phyloP scores from a whole-genome alignment of 1,140 invertebrate genomes.

The Diachasmimorpha longicaudata region DNA sequence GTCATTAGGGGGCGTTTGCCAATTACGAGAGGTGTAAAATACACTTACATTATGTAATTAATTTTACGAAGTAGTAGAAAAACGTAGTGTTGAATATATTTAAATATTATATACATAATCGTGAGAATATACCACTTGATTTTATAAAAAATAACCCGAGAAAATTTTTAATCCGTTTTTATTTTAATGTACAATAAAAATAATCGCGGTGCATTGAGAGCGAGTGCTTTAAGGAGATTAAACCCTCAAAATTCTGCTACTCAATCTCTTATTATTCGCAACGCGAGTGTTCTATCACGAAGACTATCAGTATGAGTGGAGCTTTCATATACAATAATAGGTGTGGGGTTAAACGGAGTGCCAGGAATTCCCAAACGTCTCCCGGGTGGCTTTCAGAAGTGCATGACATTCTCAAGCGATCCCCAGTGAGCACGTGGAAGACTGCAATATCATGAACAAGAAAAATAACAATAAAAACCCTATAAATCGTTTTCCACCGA shows the following conservation, averaged over 20 bases:
- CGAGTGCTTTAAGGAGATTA: not conserved
- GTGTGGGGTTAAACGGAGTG: slow-evolving; percentile 21
- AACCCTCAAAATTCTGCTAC: not conserved
- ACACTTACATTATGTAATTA: too few species aligned
- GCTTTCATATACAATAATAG: slow-evolving; percentile 13
- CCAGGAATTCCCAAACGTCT: slow-evolving; percentile 22
- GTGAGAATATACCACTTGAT: too few species aligned
- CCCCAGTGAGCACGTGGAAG: not conserved
- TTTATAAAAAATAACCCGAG: too few species aligned
- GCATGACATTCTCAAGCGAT: slow-evolving; percentile 22
- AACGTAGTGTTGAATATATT: too few species aligned
- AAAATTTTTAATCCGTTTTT: too few species aligned
- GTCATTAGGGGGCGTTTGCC: too few species aligned
- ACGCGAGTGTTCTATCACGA: slow-evolving; percentile 5
- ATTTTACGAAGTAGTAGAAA: too few species aligned
- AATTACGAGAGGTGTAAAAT: too few species aligned
- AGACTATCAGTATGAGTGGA: slow-evolving; percentile 7
- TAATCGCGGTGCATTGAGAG: not conserved
- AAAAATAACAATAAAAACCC: too few species aligned
- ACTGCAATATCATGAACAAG: not conserved
- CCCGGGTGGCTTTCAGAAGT: not conserved
- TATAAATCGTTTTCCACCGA: too few species aligned
- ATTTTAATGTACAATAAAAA: too few species aligned
- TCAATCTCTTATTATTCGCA: slow-evolving; percentile 22
- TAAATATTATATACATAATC: too few species aligned